These are phyloP conservation scores for Scolopax bukidnonensis DNA, from an alignment of 2,797 vertebrate species.

Conservation along the genomic window DNA sequence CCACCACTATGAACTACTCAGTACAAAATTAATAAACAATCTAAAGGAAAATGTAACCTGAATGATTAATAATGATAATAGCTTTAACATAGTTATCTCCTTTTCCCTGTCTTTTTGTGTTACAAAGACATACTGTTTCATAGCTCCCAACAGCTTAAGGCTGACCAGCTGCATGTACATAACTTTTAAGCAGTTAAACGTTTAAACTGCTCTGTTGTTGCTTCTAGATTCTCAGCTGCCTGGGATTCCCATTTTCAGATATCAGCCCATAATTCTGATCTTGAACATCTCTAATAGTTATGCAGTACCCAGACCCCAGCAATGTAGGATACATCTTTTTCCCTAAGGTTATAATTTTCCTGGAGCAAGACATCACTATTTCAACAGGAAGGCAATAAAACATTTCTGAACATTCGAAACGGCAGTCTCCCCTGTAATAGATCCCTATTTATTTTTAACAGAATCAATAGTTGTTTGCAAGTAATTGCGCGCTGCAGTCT, in stretches of 20 bases:
- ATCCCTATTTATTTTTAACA: conserved; percentile 80
- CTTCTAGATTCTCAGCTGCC: neutral
- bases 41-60: neutral
- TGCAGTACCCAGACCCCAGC: neutral
- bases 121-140: neutral
- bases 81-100: neutral
- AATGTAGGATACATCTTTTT: neutral
- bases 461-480: conserved; percentile 80
- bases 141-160: neutral
- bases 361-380: conserved; percentile 64
- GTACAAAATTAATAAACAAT: conserved; percentile 2
- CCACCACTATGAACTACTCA: neutral
- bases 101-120: neutral
- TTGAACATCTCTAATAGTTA: neutral
- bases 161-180: neutral
- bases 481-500: conserved; percentile 69
- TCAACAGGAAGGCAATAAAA: conserved; percentile 71
- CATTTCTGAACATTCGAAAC: conserved; percentile 65
- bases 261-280: neutral
- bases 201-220: neutral
- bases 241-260: neutral
- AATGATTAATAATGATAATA: conserved; percentile 8
- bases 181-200: neutral
- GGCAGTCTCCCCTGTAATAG: conserved; percentile 63
- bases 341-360: conserved; percentile 48